Conservation (phyloP, 2,888 invertebrate genomes). For the Miltochrista miniata region DNA sequence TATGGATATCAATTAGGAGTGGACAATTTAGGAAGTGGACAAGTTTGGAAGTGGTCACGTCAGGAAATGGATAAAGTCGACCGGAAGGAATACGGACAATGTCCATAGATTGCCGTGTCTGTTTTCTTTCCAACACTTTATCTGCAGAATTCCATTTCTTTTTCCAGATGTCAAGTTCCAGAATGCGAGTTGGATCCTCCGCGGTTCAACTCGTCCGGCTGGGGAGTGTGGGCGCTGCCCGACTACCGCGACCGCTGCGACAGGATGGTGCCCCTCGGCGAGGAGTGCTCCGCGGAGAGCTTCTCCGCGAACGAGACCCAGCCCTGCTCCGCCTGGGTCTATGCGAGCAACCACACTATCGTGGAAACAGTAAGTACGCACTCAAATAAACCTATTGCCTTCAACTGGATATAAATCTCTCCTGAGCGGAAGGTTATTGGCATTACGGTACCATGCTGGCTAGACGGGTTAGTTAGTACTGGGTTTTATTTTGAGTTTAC, state of each 20-base stretch:
- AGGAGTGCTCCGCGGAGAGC: constrained; percentile 49
- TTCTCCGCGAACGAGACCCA: constrained; percentile 57
- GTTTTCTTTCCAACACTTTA: not conserved
- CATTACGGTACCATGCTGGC: too few species aligned
- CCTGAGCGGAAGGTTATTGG: too few species aligned
- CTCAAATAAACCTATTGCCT: too few species aligned
- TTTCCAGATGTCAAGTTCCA: constrained; percentile 67
- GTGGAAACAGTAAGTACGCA: constrained; percentile 59
- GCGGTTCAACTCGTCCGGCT: constrained; percentile 47
- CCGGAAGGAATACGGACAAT: too few species aligned
- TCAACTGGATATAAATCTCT: too few species aligned
- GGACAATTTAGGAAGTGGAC: too few species aligned
- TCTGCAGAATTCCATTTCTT: not conserved
- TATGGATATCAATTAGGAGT: too few species aligned
- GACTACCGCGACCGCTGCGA: constrained; percentile 54
- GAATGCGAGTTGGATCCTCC: constrained; percentile 67
- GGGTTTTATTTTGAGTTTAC: too few species aligned
- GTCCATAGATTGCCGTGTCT: too few species aligned
- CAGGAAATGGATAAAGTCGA: too few species aligned
- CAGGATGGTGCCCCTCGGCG: constrained; percentile 45
- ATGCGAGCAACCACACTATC: constrained; percentile 62
- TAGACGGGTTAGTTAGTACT: too few species aligned
- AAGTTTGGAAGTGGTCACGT: too few species aligned
- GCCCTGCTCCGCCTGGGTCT: constrained; percentile 62
- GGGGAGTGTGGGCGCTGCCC: constrained; percentile 68